Base-by-base conservation (phyloP, 2,888 invertebrate genomes). In the Psylliodes chrysocephalus region DNA sequence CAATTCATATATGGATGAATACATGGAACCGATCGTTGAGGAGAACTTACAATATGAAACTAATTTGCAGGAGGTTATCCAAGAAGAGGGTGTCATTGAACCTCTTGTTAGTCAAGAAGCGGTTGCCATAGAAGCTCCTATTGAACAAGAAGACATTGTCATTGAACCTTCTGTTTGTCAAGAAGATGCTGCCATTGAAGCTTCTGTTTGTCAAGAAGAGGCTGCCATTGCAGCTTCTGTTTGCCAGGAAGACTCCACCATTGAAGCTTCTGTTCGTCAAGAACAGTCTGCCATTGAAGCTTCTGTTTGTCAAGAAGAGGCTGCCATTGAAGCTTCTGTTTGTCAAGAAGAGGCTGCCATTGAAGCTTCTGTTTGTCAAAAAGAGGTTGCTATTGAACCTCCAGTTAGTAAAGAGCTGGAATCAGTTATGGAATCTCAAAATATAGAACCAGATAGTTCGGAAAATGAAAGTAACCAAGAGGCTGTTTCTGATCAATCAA, bases 1-100 rank as follows among this genome's bases (percentile, higher is more conserved):
- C 1, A 52, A 17, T 60, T 46, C 60, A 12, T 64, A 64, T 46
- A 40, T 60, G 14, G 63, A 63, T 2, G 64, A 64, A 8, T 59
- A 38, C 14, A 47, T 59, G 14, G 59, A 47, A 30, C 28, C 55
- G n/a, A 33, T 7, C 44, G 47, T 60, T 15, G 4, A 17, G 8
- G 14, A 15, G 15, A n/a, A 22, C 17, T 7, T 51, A 8, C 19
- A 30, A 46, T 12, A 10, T 14, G 57, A 66, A 40, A 30, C 12
- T 30, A 30, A 28, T 15, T 12, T 22, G 2, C 59, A 63, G 47
- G 64, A 62, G 15, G 49, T 40, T 38, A 28, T 49, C 14, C 33
- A 35, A 17, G 55, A 54, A 12, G 25, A 28, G 4, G 30, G n/a
- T 54, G 33, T 22, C 12, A 35, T 17, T 52, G 19, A 14, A 22